Percentiles rank a stretch among this genome's conserved stretches.
Conservation (phyloP, 2,888 invertebrate species). For the Polietes domitor region DNA sequence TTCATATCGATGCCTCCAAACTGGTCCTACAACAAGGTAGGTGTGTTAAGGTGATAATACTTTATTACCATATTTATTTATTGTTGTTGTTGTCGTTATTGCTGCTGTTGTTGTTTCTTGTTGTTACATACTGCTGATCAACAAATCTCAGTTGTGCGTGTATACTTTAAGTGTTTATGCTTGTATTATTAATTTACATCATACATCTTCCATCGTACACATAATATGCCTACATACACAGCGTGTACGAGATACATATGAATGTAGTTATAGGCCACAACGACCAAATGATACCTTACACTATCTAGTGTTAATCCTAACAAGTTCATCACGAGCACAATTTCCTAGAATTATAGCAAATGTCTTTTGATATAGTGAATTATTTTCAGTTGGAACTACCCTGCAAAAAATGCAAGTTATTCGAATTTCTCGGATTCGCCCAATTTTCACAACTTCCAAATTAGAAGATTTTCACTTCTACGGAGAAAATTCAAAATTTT, state of each 20-base stretch:
- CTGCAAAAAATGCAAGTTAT: too few relatives aligned
- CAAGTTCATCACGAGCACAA: too few relatives aligned
- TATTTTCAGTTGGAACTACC: too few relatives aligned
- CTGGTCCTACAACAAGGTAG: constrained; percentile 48
- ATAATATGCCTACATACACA: constrained; percentile 21
- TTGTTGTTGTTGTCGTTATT: constrained; percentile 31
- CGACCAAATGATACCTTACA: constrained; percentile 15
- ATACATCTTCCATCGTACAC: constrained; percentile 72
- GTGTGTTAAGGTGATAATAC: constrained; percentile 67
- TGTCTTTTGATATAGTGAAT: too few relatives aligned
- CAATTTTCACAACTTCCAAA: too few relatives aligned
- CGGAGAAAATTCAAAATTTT: too few relatives aligned
- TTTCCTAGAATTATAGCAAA: too few relatives aligned
- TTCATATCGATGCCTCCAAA: too few relatives aligned
- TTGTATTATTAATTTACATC: constrained; percentile 77
- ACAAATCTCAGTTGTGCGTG: constrained; percentile 39
- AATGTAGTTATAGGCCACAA: background rate
- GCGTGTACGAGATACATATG: background rate
- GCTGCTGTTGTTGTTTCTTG: constrained; percentile 21
- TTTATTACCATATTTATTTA: constrained; percentile 25
- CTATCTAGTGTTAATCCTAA: background rate
- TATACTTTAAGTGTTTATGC: constrained; percentile 74
- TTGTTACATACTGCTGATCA: background rate
- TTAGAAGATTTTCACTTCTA: too few relatives aligned
- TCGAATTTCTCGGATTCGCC: too few relatives aligned